Evolutionary conservation across 2,888 invertebrate species (phyloP).

Genomic region (Standfussiana lucernea): DNA sequence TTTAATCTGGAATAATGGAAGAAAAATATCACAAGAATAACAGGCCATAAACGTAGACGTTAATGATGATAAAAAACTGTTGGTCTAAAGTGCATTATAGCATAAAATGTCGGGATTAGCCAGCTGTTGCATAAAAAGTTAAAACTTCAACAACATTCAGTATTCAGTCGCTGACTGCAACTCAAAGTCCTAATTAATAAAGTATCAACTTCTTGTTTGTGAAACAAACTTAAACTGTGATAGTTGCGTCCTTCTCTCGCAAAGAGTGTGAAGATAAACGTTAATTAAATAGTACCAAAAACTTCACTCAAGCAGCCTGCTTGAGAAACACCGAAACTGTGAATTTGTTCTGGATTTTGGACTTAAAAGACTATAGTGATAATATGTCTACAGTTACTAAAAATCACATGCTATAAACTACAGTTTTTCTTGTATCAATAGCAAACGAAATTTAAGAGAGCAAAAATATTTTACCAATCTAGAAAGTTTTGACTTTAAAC

Average conservation of each 20-base stretch:
- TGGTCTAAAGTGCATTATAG: background rate
- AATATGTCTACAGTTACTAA: no score
- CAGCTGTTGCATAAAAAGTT: conserved; percentile 25
- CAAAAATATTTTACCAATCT: conserved; percentile 9
- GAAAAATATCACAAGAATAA: conserved; percentile 33
- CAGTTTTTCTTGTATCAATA: background rate
- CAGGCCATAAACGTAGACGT: background rate
- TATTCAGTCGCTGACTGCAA: conserved; percentile 43
- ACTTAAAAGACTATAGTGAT: conserved; percentile 2
- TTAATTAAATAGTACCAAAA: conserved; percentile 55
- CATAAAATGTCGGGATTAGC: conserved; percentile 19
- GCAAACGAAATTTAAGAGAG: background rate
- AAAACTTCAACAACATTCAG: conserved; percentile 26
- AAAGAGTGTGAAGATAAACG: conserved; percentile 49
- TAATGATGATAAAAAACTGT: background rate
- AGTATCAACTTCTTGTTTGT: conserved; percentile 59
- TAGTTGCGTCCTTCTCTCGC: conserved; percentile 24
- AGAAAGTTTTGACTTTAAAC: background rate
- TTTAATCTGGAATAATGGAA: conserved; percentile 32
- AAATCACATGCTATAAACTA: background rate
- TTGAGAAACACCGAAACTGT: conserved; percentile 18
- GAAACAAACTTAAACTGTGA: conserved; percentile 50
- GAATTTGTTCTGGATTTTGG: conserved; percentile 9
- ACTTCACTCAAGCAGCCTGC: conserved; percentile 28
- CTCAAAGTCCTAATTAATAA: conserved; percentile 62